Percentiles rank a stretch among this genome's conserved stretches.
Conservation (phyloP, 2,888 invertebrate species). For the Rhimphoctona megacephalus region DNA sequence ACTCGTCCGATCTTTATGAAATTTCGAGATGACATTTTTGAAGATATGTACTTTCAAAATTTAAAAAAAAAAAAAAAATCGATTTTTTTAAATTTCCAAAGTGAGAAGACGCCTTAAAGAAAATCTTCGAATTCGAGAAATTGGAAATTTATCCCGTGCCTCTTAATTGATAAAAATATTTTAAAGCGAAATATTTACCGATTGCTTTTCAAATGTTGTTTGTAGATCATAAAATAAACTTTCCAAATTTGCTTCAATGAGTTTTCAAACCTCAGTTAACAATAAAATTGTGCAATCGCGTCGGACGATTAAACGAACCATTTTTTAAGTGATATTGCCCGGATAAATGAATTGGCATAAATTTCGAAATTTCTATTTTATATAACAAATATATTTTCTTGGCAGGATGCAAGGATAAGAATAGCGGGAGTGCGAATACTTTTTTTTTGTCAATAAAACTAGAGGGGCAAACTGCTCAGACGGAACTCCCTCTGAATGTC, state of each 20-base stretch:
- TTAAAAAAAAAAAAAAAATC: too few relatives aligned
- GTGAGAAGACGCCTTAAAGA: too few relatives aligned
- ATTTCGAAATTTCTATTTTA: not conserved
- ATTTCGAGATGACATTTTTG: too few relatives aligned
- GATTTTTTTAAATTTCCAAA: too few relatives aligned
- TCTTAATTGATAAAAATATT: too few relatives aligned
- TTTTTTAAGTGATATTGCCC: not conserved
- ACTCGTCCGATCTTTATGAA: too few relatives aligned
- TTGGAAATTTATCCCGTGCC: too few relatives aligned
- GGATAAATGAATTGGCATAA: conserved; percentile 5
- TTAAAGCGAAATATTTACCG: too few relatives aligned
- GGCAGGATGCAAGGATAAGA: not conserved
- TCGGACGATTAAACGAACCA: not conserved
- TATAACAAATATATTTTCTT: conserved; percentile 1
- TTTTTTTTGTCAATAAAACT: not conserved
- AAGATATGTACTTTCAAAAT: too few relatives aligned
- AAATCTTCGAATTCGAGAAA: too few relatives aligned
- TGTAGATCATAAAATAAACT: too few relatives aligned
- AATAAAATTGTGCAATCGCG: not conserved
- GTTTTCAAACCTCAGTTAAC: not conserved
- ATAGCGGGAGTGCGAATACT: not conserved
- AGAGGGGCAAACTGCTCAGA: conserved; percentile 4
- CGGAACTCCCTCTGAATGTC: conserved; percentile 55
- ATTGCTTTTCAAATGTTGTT: too few relatives aligned
- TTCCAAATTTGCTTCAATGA: not conserved